phyloP scores from a whole-genome alignment of 1,140 invertebrate species.

The Trachymyrmex septentrionalis region DNA sequence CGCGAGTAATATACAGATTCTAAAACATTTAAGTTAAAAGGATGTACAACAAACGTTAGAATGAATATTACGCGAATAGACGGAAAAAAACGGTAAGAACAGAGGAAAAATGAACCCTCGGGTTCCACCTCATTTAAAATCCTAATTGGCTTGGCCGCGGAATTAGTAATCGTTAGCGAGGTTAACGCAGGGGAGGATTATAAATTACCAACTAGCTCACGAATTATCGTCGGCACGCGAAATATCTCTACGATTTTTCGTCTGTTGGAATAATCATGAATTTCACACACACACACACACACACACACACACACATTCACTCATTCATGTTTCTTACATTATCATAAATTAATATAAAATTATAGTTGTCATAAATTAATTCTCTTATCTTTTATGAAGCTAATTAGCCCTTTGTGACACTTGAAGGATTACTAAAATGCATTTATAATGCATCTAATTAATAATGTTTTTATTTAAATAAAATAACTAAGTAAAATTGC shows the following conservation, averaged over 20 bases:
- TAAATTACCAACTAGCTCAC: slow-evolving; percentile 42
- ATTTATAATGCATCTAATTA: neutral
- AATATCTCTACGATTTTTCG: slow-evolving; percentile 47
- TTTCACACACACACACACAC: too few relatives aligned
- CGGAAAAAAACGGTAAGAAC: neutral
- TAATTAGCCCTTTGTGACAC: neutral
- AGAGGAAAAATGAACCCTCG: slow-evolving; percentile 1
- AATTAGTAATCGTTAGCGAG: slow-evolving; percentile 54
- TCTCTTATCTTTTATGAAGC: neutral
- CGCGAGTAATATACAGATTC: neutral
- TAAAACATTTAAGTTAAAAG: slow-evolving; percentile 31
- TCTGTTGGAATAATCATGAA: slow-evolving; percentile 38
- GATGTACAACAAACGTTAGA: slow-evolving; percentile 24
- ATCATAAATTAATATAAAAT: slow-evolving; percentile 16
- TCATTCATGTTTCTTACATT: slow-evolving; percentile 32
- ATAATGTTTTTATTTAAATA: neutral
- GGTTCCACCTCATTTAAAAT: slow-evolving; percentile 39
- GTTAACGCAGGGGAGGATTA: slow-evolving; percentile 43
- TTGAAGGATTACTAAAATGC: slow-evolving; percentile 9
- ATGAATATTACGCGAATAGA: slow-evolving; percentile 26
- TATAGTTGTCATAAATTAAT: slow-evolving; percentile 36
- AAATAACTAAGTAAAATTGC: neutral
- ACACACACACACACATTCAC: too few relatives aligned
- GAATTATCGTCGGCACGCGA: slow-evolving; percentile 43
- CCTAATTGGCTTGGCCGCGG: slow-evolving; percentile 34